Evolutionary conservation across 2,797 vertebrate genomes (phyloP).

Genomic region (Hapalemur alaotrensis): DNA sequence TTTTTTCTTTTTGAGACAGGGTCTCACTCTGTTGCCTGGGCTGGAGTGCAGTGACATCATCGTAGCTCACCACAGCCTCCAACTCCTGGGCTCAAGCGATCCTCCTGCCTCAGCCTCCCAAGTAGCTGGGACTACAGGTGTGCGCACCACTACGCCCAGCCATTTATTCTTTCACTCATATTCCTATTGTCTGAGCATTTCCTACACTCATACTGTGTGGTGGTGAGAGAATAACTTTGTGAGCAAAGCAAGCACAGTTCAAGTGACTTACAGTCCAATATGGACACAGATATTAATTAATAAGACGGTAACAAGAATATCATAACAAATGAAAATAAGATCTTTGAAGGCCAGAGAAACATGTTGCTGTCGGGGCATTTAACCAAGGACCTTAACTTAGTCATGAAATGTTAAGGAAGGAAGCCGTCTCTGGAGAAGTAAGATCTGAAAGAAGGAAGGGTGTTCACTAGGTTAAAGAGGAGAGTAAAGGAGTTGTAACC

Average conservation of each 20-base stretch:
- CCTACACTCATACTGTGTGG: background rate
- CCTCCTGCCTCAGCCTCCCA: background rate
- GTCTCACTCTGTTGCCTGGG: background rate
- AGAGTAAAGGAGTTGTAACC: background rate
- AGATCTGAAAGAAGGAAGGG: background rate
- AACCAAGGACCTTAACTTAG: background rate
- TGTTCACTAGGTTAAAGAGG: background rate
- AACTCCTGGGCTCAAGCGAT: background rate
- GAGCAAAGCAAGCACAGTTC: background rate
- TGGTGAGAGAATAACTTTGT: background rate
- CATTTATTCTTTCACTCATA: background rate
- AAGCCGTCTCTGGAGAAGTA: background rate
- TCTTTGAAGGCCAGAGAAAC: background rate
- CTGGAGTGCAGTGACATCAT: background rate
- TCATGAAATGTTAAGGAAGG: background rate
- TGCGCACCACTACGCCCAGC: background rate
- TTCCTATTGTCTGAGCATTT: background rate
- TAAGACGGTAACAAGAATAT: background rate
- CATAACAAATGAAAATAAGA: background rate
- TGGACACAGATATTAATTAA: background rate
- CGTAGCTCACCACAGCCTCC: background rate
- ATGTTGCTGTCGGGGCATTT: background rate
- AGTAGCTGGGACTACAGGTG: background rate
- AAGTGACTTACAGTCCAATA: background rate
- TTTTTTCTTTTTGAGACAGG: background rate